Evolutionary conservation across 2,888 invertebrate species (phyloP).

Genomic region (Lochmaea capreae): DNA sequence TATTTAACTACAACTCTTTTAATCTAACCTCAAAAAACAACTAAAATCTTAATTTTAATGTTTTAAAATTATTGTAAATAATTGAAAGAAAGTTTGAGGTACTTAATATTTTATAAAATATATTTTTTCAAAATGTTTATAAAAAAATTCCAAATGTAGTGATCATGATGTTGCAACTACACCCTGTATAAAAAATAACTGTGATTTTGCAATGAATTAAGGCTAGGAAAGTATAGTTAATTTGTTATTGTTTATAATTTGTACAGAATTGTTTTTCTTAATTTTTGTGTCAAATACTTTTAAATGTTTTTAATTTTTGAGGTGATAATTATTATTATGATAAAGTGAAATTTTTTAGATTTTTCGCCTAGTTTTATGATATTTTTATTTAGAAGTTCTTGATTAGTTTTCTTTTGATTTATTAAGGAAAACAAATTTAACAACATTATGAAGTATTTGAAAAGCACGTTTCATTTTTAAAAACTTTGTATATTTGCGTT

Average conservation of each 20-base stretch:
- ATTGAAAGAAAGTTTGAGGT: no score
- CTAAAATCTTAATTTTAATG: no score
- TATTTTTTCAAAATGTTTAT: neutral
- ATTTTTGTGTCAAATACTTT: conserved; percentile 42
- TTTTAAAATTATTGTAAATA: no score
- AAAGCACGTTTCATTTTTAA: conserved; percentile 40
- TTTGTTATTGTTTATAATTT: conserved; percentile 41
- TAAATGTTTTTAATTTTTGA: conserved; percentile 37
- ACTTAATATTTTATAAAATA: no score
- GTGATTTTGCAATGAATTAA: conserved; percentile 43
- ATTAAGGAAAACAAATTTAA: conserved; percentile 28
- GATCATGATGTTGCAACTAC: neutral
- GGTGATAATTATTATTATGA: conserved; percentile 44
- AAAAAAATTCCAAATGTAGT: neutral
- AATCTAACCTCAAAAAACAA: no score
- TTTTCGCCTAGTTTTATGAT: conserved; percentile 35
- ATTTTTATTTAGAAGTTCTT: conserved; percentile 32
- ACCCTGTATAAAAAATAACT: conserved; percentile 30
- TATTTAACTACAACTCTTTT: no score
- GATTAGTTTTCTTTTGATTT: conserved; percentile 32
- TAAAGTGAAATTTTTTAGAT: conserved; percentile 32
- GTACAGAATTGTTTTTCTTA: conserved; percentile 35
- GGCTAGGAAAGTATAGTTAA: conserved; percentile 44
- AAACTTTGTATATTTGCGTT: conserved; percentile 34
- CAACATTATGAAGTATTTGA: conserved; percentile 46